Evolutionary conservation across 2,113 vertebrate genomes (phyloP).

Genomic region (Jacana jacana): DNA sequence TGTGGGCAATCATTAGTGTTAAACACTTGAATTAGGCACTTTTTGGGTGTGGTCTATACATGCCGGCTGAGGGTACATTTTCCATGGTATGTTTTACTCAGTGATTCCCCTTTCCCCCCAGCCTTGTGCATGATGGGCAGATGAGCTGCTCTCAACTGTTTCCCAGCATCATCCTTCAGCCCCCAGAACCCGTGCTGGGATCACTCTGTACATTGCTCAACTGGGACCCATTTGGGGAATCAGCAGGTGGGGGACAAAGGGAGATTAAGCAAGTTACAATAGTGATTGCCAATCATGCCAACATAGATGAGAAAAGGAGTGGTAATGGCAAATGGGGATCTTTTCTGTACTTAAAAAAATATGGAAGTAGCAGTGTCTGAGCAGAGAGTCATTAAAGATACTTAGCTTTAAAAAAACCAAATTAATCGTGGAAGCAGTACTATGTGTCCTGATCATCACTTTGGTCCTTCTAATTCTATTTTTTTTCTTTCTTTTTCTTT

Average conservation of each 20-base stretch:
- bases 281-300: not conserved
- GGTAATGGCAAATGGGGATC: not conserved
- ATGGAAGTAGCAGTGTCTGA: not conserved
- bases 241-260: not conserved
- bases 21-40: not conserved
- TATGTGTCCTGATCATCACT: not conserved
- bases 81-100: not conserved
- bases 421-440: not conserved
- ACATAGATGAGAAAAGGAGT: not conserved
- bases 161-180: not conserved
- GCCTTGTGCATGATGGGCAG: not conserved
- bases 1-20: not conserved
- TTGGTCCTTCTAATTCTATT: not conserved
- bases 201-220: accelerated
- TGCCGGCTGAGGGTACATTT: accelerated
- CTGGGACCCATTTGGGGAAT: accelerated
- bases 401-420: not conserved
- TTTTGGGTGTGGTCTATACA: not conserved
- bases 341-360: not conserved
- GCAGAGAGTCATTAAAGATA: not conserved
- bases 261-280: accelerated
- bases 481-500: no score
- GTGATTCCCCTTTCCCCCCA: not conserved
- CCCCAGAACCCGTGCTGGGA: not conserved
- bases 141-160: not conserved